Conservation (phyloP, 2,888 invertebrate genomes). For the Chrysopilus asiliformis region DNA sequence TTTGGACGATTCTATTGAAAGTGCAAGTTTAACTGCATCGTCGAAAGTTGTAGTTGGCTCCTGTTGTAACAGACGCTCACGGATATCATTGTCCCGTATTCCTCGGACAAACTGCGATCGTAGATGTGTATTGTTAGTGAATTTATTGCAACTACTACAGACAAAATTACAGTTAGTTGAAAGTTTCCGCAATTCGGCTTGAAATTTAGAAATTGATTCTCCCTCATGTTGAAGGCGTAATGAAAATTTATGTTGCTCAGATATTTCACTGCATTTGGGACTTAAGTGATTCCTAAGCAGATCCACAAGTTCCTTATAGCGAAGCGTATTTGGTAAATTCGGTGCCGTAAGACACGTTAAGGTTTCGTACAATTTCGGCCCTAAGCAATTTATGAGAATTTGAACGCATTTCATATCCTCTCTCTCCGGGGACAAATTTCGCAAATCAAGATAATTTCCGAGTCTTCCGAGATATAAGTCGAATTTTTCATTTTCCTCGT, state of each 20-base stretch:
- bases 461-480: too few relatives aligned
- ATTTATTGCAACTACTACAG: constrained; percentile 7
- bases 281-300: too few relatives aligned
- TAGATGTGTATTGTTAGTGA: constrained; percentile 11
- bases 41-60: constrained; percentile 6
- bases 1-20: constrained; percentile 6
- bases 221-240: constrained; percentile 3
- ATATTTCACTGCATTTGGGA: constrained; percentile 6
- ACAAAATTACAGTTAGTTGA: neutral
- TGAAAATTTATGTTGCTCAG: constrained; percentile 9
- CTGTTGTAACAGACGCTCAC: constrained; percentile 3
- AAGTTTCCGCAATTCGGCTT: neutral
- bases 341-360: too few relatives aligned
- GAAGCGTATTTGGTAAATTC: too few relatives aligned
- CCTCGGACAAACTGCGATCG: constrained; percentile 8
- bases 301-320: too few relatives aligned
- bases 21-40: constrained; percentile 5
- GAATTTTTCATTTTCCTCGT: too few relatives aligned
- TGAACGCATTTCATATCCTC: too few relatives aligned
- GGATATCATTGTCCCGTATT: constrained; percentile 5
- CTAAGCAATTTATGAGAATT: too few relatives aligned
- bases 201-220: neutral
- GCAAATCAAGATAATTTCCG: too few relatives aligned
- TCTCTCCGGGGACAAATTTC: too few relatives aligned
- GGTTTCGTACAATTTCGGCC: too few relatives aligned